Evolutionary conservation across 2,113 vertebrate genomes (phyloP).

Genomic region (Eublepharis macularius): DNA sequence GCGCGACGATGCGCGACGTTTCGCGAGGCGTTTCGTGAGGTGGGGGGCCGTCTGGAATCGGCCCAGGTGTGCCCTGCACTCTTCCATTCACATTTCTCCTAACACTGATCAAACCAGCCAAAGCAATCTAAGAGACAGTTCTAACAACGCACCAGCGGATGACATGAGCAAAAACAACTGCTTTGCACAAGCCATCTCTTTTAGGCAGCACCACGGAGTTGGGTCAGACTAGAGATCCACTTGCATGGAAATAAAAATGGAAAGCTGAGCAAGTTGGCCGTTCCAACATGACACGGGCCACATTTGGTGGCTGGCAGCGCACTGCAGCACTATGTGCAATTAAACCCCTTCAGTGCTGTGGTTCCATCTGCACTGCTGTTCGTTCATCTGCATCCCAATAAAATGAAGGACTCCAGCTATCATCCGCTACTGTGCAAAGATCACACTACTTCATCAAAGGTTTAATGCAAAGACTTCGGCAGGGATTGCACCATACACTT

Average conservation of each 20-base stretch:
- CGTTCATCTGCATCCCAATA: not conserved
- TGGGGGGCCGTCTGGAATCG: no score
- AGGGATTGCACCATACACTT: not conserved
- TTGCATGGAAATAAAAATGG: not conserved
- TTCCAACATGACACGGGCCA: not conserved
- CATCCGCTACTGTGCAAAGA: not conserved
- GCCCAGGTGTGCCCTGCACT: not conserved
- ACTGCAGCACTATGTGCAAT: not conserved
- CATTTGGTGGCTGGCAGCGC: not conserved
- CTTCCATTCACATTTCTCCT: not conserved
- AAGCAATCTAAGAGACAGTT: not conserved
- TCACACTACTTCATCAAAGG: not conserved
- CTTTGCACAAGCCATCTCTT: not conserved
- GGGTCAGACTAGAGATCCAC: not conserved
- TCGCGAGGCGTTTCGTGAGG: no score
- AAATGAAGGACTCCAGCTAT: not conserved
- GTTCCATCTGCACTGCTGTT: not conserved
- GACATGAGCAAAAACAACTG: not conserved
- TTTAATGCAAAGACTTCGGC: not conserved
- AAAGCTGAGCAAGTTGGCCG: not conserved
- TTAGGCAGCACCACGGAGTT: not conserved
- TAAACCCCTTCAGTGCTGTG: not conserved
- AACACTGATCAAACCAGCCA: no score
- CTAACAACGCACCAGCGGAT: not conserved
- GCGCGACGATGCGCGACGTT: no score